A percentile compares a stretch with the other conserved stretches of the same genome.
Conservation (phyloP, 2,797 vertebrate species). For the Lutjanus argentimaculatus region DNA sequence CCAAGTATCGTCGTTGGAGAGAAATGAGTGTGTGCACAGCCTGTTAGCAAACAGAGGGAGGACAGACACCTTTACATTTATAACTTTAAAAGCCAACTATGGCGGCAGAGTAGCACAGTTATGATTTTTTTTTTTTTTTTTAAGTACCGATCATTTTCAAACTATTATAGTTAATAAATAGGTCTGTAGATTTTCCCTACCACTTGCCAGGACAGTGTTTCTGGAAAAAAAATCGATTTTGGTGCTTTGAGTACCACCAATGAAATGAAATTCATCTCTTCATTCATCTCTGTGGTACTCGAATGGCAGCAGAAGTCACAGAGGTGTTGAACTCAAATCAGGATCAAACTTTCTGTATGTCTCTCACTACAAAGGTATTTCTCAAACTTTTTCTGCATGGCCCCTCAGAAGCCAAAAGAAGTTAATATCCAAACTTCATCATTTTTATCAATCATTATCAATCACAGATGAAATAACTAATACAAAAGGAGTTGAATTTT, state of each 20-base stretch:
- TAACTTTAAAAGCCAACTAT: neutral
- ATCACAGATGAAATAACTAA: too few relatives aligned
- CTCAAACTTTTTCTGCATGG: too few relatives aligned
- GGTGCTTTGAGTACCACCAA: neutral
- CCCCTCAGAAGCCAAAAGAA: too few relatives aligned
- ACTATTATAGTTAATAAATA: neutral
- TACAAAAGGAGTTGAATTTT: too few relatives aligned
- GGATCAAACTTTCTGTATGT: neutral
- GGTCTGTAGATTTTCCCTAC: neutral
- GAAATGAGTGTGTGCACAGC: slow-evolving; percentile 93
- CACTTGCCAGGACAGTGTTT: neutral
- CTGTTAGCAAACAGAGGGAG: slow-evolving; percentile 76
- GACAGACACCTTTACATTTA: neutral
- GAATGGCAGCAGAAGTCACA: neutral
- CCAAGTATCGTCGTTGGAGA: slow-evolving; percentile 91
- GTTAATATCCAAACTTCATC: too few relatives aligned
- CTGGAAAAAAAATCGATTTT: neutral
- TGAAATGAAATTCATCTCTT: neutral
- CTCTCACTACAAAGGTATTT: neutral
- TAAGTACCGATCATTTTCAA: neutral
- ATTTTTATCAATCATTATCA: too few relatives aligned
- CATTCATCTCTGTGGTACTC: too few relatives aligned
- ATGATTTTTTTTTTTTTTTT: neutral
- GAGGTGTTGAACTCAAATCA: neutral
- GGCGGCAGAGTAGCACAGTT: neutral